Base-by-base conservation (phyloP, 2,888 invertebrate genomes). In the Caenorhabditis uteleia region DNA sequence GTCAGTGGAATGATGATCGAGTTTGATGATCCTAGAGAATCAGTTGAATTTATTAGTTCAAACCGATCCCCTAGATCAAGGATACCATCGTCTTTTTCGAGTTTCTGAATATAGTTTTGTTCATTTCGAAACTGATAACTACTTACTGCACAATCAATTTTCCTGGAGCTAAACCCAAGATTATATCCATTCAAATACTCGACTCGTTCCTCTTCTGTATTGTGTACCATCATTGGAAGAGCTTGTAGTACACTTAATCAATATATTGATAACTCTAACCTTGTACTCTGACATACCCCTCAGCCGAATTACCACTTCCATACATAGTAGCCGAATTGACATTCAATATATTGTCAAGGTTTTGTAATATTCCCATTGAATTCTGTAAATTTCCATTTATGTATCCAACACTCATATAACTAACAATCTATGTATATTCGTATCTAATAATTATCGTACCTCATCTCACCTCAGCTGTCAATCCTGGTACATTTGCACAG, bases 121-220 rank as follows among this genome's bases (percentile, higher is more conserved):
- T 6, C 16, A 10, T 3, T 18, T 18, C 16, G 18, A 3, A n/a
- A 10, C n/a, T n/a, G 7, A 43, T 14, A 43, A 26, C 4, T 18
- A 26, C 16, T 27, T 12, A 43, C 42, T 18, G 42, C 14, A 21
- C 57, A 64, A 27, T 64, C 50, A 7, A 64, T 42, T 38, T 47
- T 53, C 18, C 56, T 59, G 2, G 65, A 59, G 23, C 47, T 59
- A 29, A 65, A 65, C 26, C 65, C 65, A 16, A 65, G 26, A 44
- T 65, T 65, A 2, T 18, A n/a, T 1, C 65, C 65, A 3, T 50
- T 39, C n/a, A 65, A 25, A 40, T 65, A 65, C 23, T 65, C 59
- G 7, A 65, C 58, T 27, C 58, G 23, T 1, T 44, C n/a, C 14
- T 59, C 55, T 5, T 48, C 39, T 16, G 67, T 67, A 26, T 65